Conservation (phyloP, 2,113 vertebrate species). For the Callipepla californica region DNA sequence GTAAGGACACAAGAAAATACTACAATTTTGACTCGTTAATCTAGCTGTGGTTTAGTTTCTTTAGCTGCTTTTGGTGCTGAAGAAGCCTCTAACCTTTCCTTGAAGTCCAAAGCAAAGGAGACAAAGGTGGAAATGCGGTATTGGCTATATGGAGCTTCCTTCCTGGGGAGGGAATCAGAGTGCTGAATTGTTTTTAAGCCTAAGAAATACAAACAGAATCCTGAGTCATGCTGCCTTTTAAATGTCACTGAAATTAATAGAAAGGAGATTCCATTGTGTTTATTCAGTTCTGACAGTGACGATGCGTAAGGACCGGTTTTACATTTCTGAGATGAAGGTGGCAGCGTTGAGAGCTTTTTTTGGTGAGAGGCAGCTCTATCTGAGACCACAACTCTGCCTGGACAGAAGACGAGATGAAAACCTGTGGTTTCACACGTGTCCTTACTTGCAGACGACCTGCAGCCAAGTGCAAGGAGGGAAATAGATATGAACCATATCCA, state of each 20-base stretch:
- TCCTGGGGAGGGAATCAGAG: background rate
- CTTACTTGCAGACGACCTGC: background rate
- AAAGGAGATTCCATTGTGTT: background rate
- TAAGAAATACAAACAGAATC: background rate
- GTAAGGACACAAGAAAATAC: background rate
- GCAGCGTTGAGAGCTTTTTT: background rate
- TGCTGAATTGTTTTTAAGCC: background rate
- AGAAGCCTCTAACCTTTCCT: background rate
- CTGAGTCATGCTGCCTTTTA: conserved; percentile 1
- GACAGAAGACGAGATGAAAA: background rate
- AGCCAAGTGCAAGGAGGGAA: background rate
- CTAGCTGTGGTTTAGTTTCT: background rate
- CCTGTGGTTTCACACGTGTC: background rate
- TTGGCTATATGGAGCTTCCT: background rate
- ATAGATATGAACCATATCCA: background rate
- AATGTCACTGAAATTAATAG: background rate
- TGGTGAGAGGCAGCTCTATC: background rate
- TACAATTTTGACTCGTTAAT: background rate
- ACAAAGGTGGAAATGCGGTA: background rate
- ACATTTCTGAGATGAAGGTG: background rate
- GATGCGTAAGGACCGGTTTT: background rate
- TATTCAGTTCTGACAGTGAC: background rate
- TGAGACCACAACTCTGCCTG: background rate
- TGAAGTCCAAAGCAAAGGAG: background rate
- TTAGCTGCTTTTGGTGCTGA: background rate